Percentiles rank a stretch among this genome's conserved stretches.
Conservation (phyloP, 2,888 invertebrate species). For the Scelioninae gen. 1 region DNA sequence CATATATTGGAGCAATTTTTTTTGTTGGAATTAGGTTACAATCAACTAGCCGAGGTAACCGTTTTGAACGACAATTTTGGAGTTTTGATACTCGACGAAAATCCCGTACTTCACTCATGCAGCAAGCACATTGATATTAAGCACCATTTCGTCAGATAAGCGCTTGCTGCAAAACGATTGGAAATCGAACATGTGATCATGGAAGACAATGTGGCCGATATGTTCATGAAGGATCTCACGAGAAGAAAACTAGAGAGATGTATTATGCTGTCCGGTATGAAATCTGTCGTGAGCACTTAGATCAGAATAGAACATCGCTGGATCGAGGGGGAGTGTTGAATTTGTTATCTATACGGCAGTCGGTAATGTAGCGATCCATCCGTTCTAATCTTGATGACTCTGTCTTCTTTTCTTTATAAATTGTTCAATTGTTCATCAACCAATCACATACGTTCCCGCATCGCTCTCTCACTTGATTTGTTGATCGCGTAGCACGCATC, state of each 20-base stretch:
- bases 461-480: background rate
- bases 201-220: constrained; percentile 1
- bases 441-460: background rate
- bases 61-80: too few species aligned
- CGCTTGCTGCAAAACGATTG: background rate
- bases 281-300: background rate
- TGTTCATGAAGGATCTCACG: constrained; percentile 2
- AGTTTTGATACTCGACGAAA: too few species aligned
- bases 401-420: background rate
- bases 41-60: too few species aligned
- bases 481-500: background rate
- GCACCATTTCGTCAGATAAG: too few species aligned
- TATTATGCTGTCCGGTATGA: constrained; percentile 1
- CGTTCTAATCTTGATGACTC: background rate
- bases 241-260: constrained; percentile 1
- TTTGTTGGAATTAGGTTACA: too few species aligned
- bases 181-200: background rate
- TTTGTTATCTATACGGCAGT: background rate
- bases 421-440: background rate
- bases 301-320: background rate
- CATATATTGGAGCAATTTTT: too few species aligned
- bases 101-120: too few species aligned
- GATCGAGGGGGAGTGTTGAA: constrained; percentile 19
- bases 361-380: constrained; percentile 6
- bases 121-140: too few species aligned